Percentiles rank a stretch among this genome's conserved stretches.
phyloP scores from a whole-genome alignment of 2,113 vertebrate genomes.

The Rhinogobius similis region DNA sequence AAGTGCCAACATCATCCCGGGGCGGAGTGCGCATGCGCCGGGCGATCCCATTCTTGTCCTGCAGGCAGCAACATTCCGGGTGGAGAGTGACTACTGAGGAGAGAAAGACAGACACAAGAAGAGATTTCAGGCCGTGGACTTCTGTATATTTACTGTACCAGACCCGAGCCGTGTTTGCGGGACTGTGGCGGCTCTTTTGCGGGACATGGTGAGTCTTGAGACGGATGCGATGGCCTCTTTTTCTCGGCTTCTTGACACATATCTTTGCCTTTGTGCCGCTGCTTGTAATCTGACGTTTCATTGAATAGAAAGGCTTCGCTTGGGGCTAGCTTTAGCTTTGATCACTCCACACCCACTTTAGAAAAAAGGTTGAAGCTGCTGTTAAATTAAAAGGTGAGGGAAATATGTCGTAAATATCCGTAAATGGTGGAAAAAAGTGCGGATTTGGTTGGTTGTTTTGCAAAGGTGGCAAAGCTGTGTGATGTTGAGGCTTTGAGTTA shows the following conservation, averaged over 20 bases:
- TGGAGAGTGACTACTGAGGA: conserved; percentile 59
- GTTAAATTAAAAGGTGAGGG: not conserved
- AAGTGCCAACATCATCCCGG: conserved; percentile 72
- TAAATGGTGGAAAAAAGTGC: not conserved
- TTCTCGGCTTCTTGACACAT: conserved; percentile 10
- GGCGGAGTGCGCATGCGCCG: conserved; percentile 56
- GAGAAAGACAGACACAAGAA: conserved; percentile 43
- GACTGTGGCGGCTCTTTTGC: not conserved
- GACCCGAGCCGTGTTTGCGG: not conserved
- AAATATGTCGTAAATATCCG: not conserved
- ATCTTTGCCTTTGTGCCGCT: conserved; percentile 50
- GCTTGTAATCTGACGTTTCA: conserved; percentile 52
- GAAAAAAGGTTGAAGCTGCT: not conserved
- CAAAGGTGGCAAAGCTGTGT: conserved; percentile 17
- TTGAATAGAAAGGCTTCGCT: conserved; percentile 54
- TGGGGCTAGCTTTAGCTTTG: conserved; percentile 52
- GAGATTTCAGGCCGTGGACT: conserved; percentile 40
- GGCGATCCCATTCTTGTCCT: conserved; percentile 73
- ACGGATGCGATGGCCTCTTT: not conserved
- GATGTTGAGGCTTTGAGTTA: conserved; percentile 42
- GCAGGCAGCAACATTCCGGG: conserved; percentile 73
- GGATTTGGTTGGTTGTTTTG: not conserved
- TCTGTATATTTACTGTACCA: not conserved
- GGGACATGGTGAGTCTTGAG: conserved; percentile 54
- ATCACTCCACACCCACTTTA: conserved; percentile 19